Percentiles rank a stretch among this genome's conserved stretches.
These are phyloP conservation scores for Clarias laeviceps DNA, from an alignment of 2,797 vertebrate genomes.

Conservation along the genomic window DNA sequence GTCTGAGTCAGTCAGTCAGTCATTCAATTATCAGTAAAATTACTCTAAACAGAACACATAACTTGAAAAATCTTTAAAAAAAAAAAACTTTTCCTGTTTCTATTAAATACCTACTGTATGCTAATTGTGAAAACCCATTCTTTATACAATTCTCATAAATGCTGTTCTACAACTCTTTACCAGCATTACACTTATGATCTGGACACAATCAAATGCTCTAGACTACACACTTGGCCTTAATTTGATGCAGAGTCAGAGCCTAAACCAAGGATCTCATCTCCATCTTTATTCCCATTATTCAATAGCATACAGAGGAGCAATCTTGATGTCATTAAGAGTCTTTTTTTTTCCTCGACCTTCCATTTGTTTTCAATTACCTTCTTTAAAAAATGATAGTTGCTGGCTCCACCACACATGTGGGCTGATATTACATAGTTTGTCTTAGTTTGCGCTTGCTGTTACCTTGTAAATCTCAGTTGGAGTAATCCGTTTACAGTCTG, in stretches of 20 bases:
- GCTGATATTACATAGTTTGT: constrained; percentile 57
- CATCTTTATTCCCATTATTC: constrained; percentile 64
- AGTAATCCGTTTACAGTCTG: constrained; percentile 56
- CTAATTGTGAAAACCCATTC: constrained; percentile 7
- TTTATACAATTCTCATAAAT: constrained; percentile 30
- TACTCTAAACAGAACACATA: constrained; percentile 1
- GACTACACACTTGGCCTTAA: constrained; percentile 38
- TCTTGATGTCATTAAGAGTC: constrained; percentile 58
- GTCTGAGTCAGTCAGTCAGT: background rate
- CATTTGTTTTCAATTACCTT: constrained; percentile 68
- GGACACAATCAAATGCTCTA: constrained; percentile 45
- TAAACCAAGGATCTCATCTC: constrained; percentile 60
- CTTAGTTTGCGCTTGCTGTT: constrained; percentile 57
- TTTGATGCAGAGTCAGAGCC: constrained; percentile 34
- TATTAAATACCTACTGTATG: constrained; percentile 26
- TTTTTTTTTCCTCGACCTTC: constrained; percentile 54
- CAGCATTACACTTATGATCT: constrained; percentile 24
- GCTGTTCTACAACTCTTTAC: constrained; percentile 5
- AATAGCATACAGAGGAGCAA: constrained; percentile 52
- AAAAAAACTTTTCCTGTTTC: background rate
- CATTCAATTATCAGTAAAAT: background rate
- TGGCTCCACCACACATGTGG: constrained; percentile 36
- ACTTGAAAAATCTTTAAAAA: background rate
- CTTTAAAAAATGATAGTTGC: constrained; percentile 35
- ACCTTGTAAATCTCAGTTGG: constrained; percentile 61